phyloP scores from a whole-genome alignment of 2,113 vertebrate species.

The Sphyrna mokarran region DNA sequence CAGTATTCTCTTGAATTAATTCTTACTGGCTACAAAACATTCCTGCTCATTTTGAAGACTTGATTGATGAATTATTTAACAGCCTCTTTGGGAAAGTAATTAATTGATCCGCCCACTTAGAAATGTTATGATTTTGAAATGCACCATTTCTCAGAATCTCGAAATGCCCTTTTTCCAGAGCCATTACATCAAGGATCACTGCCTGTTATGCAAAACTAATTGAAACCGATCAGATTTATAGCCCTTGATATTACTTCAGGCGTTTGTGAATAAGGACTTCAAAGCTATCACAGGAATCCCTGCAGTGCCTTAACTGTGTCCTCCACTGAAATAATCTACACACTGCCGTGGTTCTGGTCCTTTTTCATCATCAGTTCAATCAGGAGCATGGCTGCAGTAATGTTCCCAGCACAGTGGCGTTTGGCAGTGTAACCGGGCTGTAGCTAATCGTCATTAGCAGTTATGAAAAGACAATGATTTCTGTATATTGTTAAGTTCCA shows the following conservation, averaged over 20 bases:
- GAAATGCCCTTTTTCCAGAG: neutral
- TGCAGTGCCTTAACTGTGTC: neutral
- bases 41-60: neutral
- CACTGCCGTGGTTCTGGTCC: neutral
- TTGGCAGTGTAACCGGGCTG: neutral
- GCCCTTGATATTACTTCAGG: neutral
- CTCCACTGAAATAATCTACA: neutral
- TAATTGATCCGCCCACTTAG: neutral
- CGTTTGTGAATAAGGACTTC: neutral
- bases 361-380: neutral
- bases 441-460: neutral
- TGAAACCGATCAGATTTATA: slow-evolving; percentile 13
- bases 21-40: neutral
- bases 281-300: neutral
- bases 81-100: neutral
- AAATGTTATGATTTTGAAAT: neutral
- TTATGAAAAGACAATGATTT: neutral
- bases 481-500: neutral
- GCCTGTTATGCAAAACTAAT: neutral
- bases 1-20: neutral
- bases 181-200: neutral
- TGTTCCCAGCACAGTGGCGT: neutral
- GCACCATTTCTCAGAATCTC: neutral
- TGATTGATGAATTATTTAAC: neutral
- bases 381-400: neutral